A percentile compares a stretch with the other conserved stretches of the same genome.
phyloP scores from a whole-genome alignment of 2,113 vertebrate genomes.

The Zapornia atra region DNA sequence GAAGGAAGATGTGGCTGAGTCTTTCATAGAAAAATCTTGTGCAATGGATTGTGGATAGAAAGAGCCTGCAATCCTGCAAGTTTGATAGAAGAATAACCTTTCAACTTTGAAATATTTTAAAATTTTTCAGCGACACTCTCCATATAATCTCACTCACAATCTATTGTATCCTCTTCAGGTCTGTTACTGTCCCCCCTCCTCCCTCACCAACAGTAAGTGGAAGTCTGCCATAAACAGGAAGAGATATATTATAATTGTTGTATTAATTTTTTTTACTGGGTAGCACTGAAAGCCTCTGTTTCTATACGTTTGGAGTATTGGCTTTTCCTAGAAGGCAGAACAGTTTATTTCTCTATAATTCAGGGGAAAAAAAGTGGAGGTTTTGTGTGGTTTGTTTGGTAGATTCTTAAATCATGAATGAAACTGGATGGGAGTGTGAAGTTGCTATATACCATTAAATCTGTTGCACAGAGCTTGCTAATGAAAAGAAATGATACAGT shows the following conservation, averaged over 20 bases:
- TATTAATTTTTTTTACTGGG: background rate
- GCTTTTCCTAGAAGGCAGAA: background rate
- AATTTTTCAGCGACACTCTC: background rate
- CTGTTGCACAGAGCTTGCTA: background rate
- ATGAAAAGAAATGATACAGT: background rate
- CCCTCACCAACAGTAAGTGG: background rate
- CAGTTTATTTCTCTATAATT: background rate
- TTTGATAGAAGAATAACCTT: background rate
- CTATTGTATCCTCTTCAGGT: background rate
- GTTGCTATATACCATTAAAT: background rate
- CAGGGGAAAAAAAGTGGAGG: too few relatives aligned
- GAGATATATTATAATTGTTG: background rate
- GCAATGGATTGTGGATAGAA: background rate
- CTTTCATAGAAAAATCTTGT: background rate
- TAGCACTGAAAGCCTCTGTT: rapidly evolving
- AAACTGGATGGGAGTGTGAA: background rate
- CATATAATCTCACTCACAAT: background rate
- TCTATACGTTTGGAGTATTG: background rate
- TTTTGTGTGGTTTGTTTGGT: background rate
- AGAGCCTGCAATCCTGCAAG: background rate
- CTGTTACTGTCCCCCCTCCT: background rate
- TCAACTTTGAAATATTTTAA: background rate
- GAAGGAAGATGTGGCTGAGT: background rate
- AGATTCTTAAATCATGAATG: background rate
- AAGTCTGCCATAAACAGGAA: background rate